A percentile compares a stretch with the other conserved stretches of the same genome.
These are phyloP conservation scores for Drosophila atroscutellata DNA, from an alignment of 2,888 invertebrate species.

Conservation along the genomic window DNA sequence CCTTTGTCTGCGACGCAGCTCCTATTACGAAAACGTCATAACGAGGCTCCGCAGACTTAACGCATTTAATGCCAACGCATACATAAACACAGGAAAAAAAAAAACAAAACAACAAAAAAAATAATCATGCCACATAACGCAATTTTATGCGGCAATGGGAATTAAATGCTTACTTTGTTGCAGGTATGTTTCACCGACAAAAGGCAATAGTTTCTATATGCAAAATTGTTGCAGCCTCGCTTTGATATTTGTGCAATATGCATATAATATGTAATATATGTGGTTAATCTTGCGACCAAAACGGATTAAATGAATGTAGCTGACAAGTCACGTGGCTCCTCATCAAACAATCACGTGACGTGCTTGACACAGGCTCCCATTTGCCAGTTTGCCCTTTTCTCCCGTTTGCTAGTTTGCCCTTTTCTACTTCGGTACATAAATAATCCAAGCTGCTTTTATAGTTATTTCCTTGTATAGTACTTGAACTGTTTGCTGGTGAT, in stretches of 20 bases:
- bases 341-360: conserved; percentile 68
- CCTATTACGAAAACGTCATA: conserved; percentile 67
- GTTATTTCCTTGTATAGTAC: conserved; percentile 24
- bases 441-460: conserved; percentile 41
- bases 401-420: not conserved
- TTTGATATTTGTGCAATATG: conserved; percentile 42
- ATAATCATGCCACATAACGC: conserved; percentile 48
- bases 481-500: conserved; percentile 67
- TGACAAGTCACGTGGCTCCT: conserved; percentile 51
- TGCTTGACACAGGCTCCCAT: conserved; percentile 26
- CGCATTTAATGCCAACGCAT: conserved; percentile 45
- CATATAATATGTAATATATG: not conserved
- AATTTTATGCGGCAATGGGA: conserved; percentile 62
- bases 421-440: conserved; percentile 25
- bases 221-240: not conserved
- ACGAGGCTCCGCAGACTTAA: conserved; percentile 56
- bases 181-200: conserved; percentile 22
- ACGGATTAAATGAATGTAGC: conserved; percentile 27
- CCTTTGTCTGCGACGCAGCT: conserved; percentile 44
- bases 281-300: conserved; percentile 33
- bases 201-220: not conserved
- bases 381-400: not conserved
- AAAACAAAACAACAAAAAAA: not conserved
- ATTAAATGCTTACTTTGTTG: conserved; percentile 55
- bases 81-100: conserved; percentile 2